Evolutionary conservation across 2,797 vertebrate genomes (phyloP).

Genomic region (Anolis apletophallus): DNA sequence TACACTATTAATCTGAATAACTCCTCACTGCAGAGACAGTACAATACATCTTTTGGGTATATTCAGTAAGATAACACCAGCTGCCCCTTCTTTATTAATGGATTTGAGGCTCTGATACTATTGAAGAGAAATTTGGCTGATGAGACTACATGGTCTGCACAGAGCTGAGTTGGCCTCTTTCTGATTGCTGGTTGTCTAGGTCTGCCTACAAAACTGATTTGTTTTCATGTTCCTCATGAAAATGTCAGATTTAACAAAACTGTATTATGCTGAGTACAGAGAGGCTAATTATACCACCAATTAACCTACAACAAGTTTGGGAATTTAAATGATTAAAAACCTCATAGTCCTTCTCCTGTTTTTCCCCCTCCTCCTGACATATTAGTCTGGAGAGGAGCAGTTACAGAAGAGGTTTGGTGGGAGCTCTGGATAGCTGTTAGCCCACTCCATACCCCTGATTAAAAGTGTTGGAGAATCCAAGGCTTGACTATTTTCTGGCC

Average conservation of each 20-base stretch:
- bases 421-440: background rate
- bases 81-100: constrained; percentile 50
- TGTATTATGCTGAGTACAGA: background rate
- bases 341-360: background rate
- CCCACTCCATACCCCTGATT: too few species aligned
- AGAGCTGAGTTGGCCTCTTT: background rate
- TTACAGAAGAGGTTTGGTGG: background rate
- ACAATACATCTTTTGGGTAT: constrained; percentile 18
- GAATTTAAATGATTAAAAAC: constrained; percentile 4
- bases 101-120: constrained; percentile 34
- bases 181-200: constrained; percentile 13
- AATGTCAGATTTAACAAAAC: background rate
- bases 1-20: background rate
- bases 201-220: background rate
- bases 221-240: background rate
- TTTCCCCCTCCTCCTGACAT: background rate
- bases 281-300: background rate
- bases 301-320: constrained; percentile 6
- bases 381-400: background rate
- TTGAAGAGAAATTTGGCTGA: constrained; percentile 47
- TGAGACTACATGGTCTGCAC: background rate
- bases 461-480: background rate
- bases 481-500: background rate
- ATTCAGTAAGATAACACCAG: background rate
- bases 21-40: background rate